Evolutionary conservation across 2,888 invertebrate species (phyloP).

Genomic region (Drosophila macrothrix): DNA sequence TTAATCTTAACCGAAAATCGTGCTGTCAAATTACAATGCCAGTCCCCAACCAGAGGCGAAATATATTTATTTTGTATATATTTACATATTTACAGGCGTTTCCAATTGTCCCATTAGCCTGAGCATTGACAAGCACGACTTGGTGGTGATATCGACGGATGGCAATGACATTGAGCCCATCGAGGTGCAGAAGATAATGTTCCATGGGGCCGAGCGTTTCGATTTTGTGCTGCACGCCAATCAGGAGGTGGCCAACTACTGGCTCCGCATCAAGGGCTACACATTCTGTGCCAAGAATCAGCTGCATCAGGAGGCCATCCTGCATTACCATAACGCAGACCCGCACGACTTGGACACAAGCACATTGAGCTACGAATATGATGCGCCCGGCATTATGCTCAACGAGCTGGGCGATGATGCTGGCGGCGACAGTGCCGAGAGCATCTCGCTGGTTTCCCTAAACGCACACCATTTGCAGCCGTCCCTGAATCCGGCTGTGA

Average conservation of each 20-base stretch:
- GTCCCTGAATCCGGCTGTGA: constrained; percentile 54
- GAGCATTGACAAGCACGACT: constrained; percentile 78
- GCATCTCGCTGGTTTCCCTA: constrained; percentile 66
- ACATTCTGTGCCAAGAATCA: constrained; percentile 73
- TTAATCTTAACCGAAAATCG: background rate
- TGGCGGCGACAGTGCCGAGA: constrained; percentile 22
- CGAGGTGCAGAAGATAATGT: constrained; percentile 74
- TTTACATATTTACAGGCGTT: constrained; percentile 49
- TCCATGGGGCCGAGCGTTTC: constrained; percentile 81
- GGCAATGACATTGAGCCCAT: constrained; percentile 82
- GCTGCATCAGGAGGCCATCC: constrained; percentile 80
- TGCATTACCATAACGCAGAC: constrained; percentile 79
- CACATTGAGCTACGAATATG: constrained; percentile 72
- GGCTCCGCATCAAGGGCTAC: constrained; percentile 82
- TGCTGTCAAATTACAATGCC: background rate
- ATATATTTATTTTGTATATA: background rate
- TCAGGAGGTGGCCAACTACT: constrained; percentile 77
- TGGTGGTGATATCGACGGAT: constrained; percentile 80
- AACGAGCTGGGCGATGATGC: constrained; percentile 75
- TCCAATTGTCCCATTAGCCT: constrained; percentile 81
- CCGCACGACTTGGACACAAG: constrained; percentile 55
- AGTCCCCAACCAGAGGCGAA: background rate
- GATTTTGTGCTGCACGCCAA: constrained; percentile 82
- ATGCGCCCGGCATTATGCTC: constrained; percentile 64
- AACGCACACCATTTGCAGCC: constrained; percentile 60